phyloP scores from a whole-genome alignment of 2,113 vertebrate genomes.

The Amazona vittata region DNA sequence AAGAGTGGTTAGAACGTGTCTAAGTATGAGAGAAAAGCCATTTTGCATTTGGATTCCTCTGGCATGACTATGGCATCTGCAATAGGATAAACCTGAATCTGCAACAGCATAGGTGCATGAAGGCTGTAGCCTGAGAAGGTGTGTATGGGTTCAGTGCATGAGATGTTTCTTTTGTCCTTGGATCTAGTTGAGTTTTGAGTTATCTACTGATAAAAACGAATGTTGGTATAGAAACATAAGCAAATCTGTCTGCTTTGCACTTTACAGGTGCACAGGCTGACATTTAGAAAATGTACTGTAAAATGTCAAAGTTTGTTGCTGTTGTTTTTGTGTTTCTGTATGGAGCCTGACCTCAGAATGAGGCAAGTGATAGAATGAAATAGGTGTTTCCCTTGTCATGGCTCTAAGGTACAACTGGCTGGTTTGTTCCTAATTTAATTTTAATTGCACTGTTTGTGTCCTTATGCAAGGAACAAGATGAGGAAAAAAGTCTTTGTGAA shows the following conservation, averaged over 20 bases:
- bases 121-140: background rate
- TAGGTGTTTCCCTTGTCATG: background rate
- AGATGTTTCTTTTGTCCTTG: background rate
- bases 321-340: background rate
- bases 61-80: background rate
- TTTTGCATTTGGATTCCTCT: background rate
- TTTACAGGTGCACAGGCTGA: background rate
- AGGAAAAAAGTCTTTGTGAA: background rate
- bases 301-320: background rate
- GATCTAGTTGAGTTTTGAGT: background rate
- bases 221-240: background rate
- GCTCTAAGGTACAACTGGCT: background rate
- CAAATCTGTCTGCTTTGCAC: background rate
- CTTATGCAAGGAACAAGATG: background rate
- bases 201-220: background rate
- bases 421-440: conserved; percentile 1
- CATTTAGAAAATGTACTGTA: background rate
- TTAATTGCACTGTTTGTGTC: background rate
- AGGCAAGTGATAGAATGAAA: background rate
- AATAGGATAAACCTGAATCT: background rate
- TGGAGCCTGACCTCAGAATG: background rate
- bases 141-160: background rate
- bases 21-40: background rate
- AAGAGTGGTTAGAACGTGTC: background rate
- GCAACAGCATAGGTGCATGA: background rate